These are phyloP conservation scores for Deroplatys truncata DNA, from an alignment of 2,888 invertebrate species.

Conservation along the genomic window DNA sequence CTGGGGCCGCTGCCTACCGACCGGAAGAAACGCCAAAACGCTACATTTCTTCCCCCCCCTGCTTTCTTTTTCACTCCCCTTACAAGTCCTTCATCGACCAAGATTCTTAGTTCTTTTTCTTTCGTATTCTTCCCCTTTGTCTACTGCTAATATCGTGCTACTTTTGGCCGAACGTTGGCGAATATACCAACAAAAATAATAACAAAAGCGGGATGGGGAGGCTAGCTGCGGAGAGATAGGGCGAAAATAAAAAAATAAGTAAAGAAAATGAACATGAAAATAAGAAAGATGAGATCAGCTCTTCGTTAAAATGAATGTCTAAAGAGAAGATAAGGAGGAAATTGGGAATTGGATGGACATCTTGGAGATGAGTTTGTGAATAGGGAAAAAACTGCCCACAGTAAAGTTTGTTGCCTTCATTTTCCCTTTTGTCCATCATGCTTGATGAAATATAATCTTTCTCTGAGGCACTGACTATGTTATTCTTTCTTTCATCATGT, in stretches of 20 bases:
- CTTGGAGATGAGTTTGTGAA: not conserved
- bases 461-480: no score
- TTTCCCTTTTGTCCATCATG: not conserved
- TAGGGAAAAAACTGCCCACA: not conserved
- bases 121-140: not conserved
- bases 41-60: not conserved
- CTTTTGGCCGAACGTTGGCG: not conserved
- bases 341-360: constrained; percentile 32
- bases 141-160: constrained; percentile 6
- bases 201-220: not conserved
- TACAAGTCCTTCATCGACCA: not conserved
- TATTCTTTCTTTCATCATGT: no score
- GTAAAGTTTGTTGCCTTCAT: not conserved
- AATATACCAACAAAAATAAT: not conserved
- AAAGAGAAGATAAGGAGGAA: not conserved
- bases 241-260: not conserved
- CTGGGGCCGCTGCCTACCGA: not conserved
- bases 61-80: not conserved
- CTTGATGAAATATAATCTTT: not conserved
- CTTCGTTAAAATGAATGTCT: not conserved
- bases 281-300: not conserved
- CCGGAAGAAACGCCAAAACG: not conserved
- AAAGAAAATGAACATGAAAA: constrained; percentile 7
- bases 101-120: not conserved
- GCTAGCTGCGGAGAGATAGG: not conserved